Percentiles rank a stretch among this genome's conserved stretches.
Evolutionary conservation across 2,888 invertebrate genomes (phyloP).

Genomic region (Volucella bombylans): DNA sequence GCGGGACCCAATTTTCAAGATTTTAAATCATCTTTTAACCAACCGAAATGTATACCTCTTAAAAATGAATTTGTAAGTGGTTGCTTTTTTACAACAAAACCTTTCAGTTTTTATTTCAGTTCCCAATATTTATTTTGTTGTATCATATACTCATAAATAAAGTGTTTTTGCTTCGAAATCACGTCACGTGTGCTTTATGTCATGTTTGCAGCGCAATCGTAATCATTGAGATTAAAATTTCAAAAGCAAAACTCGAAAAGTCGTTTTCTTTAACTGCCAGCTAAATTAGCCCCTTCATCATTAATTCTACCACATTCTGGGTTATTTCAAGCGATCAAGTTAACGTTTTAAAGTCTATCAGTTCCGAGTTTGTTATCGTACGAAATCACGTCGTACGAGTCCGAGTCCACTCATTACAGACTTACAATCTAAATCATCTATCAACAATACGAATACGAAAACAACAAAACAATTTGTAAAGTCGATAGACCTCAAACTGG

Average conservation of each 20-base stretch:
- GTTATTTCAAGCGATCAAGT: constrained; percentile 12
- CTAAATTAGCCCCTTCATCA: constrained; percentile 7
- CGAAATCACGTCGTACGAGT: not conserved
- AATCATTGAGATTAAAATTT: constrained; percentile 25
- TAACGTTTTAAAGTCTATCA: no score
- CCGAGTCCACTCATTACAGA: constrained; percentile 1
- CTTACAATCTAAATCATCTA: constrained; percentile 7
- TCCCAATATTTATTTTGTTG: no score
- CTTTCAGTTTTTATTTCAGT: no score
- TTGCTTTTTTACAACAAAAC: no score
- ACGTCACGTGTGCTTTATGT: constrained; percentile 1
- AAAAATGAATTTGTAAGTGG: no score
- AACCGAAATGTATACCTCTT: no score
- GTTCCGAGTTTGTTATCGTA: not conserved
- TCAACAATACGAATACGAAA: constrained; percentile 17
- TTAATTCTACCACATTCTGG: not conserved
- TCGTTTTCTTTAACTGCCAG: not conserved
- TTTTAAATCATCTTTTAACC: no score
- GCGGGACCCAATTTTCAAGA: no score
- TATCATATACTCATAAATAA: no score
- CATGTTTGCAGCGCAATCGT: constrained; percentile 9
- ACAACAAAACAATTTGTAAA: constrained; percentile 9
- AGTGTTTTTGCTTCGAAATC: not conserved
- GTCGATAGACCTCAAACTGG: constrained; percentile 6
- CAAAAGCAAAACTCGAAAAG: not conserved